These are phyloP conservation scores for Oriolus oriolus DNA, from an alignment of 2,113 vertebrate genomes.

Conservation along the genomic window DNA sequence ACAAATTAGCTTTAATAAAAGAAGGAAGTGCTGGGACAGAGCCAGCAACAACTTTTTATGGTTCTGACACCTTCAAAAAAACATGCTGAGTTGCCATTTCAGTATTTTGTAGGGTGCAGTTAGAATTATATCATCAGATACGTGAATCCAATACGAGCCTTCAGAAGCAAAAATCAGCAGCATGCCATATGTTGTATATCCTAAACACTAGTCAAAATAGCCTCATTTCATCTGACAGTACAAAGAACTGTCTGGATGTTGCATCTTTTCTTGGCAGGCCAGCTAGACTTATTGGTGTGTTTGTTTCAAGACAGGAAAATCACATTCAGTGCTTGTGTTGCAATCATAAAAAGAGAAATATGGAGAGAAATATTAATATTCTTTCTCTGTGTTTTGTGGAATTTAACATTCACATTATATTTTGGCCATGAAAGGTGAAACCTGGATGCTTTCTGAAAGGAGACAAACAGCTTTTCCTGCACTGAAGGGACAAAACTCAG, in stretches of 20 bases:
- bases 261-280: constrained; percentile 28
- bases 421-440: background rate
- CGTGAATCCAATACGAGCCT: background rate
- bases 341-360: background rate
- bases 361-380: background rate
- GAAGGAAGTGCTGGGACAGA: background rate
- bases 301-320: constrained; percentile 4
- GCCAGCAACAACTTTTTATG: background rate
- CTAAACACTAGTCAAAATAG: constrained; percentile 21
- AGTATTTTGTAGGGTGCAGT: background rate
- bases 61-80: background rate
- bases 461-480: background rate
- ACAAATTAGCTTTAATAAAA: background rate
- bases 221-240: constrained; percentile 21
- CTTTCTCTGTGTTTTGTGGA: background rate
- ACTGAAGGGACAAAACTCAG: background rate
- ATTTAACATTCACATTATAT: background rate
- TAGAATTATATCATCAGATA: background rate
- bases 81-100: background rate
- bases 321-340: background rate
- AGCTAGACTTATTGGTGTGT: background rate
- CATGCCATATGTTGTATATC: constrained; percentile 8
- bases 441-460: background rate
- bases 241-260: background rate
- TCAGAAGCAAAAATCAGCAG: constrained; percentile 21